A percentile compares a stretch with the other conserved stretches of the same genome.
phyloP scores from a whole-genome alignment of 2,113 vertebrate species.

The Danionella cerebrum region DNA sequence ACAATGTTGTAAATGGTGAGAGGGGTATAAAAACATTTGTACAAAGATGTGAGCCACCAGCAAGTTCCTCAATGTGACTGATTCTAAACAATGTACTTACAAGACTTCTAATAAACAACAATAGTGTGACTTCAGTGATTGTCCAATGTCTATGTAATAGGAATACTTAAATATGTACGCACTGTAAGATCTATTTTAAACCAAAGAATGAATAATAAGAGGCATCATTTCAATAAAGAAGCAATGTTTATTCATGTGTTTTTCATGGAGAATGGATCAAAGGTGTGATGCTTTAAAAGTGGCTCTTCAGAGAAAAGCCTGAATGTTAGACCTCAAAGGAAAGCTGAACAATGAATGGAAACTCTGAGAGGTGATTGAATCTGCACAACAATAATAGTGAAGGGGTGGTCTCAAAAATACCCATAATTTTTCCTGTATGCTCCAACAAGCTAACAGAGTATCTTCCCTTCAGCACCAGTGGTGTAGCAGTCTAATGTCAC shows the following conservation, averaged over 20 bases:
- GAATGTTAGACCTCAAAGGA: slow-evolving; percentile 60
- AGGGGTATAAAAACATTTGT: not conserved
- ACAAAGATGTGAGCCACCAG: not conserved
- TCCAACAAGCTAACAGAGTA: not conserved
- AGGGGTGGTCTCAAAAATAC: slow-evolving; percentile 44
- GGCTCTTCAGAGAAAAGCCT: slow-evolving; percentile 19
- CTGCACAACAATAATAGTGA: slow-evolving; percentile 60
- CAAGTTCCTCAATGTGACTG: not conserved
- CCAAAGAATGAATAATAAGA: slow-evolving; percentile 9
- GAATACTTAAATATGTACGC: not conserved
- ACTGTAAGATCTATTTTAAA: not conserved
- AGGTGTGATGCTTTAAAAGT: slow-evolving; percentile 41
- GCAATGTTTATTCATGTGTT: slow-evolving; percentile 22
- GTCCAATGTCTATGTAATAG: too few relatives aligned
- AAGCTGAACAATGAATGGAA: slow-evolving; percentile 25
- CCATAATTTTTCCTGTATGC: not conserved
- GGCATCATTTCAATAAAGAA: slow-evolving; percentile 16
- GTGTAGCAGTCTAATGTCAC: too few relatives aligned
- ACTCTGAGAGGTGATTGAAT: slow-evolving; percentile 45
- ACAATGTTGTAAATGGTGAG: not conserved
- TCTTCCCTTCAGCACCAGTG: too few relatives aligned
- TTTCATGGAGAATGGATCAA: slow-evolving; percentile 51
- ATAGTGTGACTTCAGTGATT: too few relatives aligned
- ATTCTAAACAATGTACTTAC: not conserved
- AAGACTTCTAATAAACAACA: too few relatives aligned